Conservation (phyloP, 2,113 vertebrate species). For the Larimichthys polyactis region DNA sequence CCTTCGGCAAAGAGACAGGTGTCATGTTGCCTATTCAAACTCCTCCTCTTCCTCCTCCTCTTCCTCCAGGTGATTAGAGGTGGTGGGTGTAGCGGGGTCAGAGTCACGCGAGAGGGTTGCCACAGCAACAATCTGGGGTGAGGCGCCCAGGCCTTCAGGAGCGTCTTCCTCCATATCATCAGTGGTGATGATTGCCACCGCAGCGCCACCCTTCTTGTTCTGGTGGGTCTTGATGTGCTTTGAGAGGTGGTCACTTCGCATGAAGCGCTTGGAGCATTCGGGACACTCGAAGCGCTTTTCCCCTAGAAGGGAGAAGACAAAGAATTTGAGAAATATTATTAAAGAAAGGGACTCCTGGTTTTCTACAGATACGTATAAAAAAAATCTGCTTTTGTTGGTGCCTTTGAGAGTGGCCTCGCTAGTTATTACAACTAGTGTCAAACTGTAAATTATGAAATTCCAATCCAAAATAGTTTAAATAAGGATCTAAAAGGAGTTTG, state of each 20-base stretch:
- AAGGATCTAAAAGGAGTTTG: not conserved
- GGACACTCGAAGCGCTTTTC: conserved; percentile 99
- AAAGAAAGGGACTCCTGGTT: not conserved
- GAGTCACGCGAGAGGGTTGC: conserved; percentile 97
- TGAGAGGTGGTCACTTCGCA: conserved; percentile 99
- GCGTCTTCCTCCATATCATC: conserved; percentile 96
- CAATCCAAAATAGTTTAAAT: not conserved
- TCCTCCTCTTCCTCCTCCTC: conserved; percentile 84
- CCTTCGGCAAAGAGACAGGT: conserved; percentile 80
- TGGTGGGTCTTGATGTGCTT: conserved; percentile 99
- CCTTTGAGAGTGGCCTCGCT: not conserved
- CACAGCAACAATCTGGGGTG: conserved; percentile 96
- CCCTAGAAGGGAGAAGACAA: conserved; percentile 78
- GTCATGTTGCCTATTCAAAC: conserved; percentile 78
- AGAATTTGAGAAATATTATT: not conserved
- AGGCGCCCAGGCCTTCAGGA: conserved; percentile 92
- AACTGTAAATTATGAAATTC: not conserved
- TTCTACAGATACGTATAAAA: not conserved
- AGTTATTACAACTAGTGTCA: not conserved
- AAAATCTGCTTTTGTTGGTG: no score
- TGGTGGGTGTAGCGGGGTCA: conserved; percentile 94
- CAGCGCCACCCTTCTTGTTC: conserved; percentile 96
- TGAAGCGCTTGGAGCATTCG: conserved; percentile 98
- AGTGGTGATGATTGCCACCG: conserved; percentile 97
- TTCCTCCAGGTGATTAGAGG: conserved; percentile 95